Conservation (phyloP, 2,797 vertebrate species). For the Lemur catta region DNA sequence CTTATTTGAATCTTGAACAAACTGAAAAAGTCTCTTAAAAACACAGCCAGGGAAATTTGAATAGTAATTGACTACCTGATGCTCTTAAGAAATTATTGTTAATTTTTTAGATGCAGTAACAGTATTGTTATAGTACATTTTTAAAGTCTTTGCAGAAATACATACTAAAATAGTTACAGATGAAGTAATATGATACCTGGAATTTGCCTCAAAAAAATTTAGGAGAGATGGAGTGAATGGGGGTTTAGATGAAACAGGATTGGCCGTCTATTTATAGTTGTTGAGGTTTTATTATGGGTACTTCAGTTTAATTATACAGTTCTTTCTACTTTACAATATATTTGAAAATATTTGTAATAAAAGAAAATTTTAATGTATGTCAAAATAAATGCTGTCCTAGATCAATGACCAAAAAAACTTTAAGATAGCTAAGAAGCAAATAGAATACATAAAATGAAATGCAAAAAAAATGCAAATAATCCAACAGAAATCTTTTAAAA, state of each 20-base stretch:
- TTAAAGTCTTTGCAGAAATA: neutral
- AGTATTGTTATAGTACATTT: neutral
- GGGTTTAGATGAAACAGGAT: neutral
- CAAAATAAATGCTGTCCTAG: neutral
- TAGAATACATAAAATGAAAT: neutral
- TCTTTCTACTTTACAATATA: neutral
- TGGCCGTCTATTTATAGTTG: neutral
- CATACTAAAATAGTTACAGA: neutral
- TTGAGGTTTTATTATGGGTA: neutral
- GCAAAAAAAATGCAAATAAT: neutral
- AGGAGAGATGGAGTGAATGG: neutral
- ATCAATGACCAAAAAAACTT: neutral
- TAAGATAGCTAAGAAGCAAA: neutral
- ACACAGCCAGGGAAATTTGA: neutral
- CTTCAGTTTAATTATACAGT: neutral
- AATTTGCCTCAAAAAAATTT: neutral
- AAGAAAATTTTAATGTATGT: neutral
- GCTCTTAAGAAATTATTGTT: neutral
- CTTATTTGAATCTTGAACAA: neutral
- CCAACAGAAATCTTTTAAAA: neutral
- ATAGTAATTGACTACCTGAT: neutral
- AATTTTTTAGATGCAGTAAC: neutral
- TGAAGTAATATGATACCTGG: neutral
- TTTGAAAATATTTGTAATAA: neutral
- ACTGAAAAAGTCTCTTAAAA: neutral